Conservation (phyloP, 2,113 vertebrate genomes). For the Oceanites oceanicus region DNA sequence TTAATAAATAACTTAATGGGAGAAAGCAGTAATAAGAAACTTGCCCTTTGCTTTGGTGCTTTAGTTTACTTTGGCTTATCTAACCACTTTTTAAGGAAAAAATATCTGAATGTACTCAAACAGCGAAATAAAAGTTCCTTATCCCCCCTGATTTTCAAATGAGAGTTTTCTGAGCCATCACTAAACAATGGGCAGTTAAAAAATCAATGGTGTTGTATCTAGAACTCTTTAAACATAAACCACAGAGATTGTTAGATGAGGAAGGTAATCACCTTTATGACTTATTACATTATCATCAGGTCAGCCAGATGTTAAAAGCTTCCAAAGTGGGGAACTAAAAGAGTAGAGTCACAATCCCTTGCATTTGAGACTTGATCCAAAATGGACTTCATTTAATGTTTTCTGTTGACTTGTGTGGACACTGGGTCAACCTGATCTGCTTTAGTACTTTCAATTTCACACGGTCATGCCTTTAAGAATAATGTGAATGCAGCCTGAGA, state of each 20-base stretch:
- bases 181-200: not conserved
- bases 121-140: not conserved
- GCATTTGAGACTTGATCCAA: not conserved
- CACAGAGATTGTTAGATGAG: not conserved
- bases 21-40: not conserved
- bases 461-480: not conserved
- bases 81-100: not conserved
- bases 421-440: not conserved
- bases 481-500: not conserved
- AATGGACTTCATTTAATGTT: not conserved
- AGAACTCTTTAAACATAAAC: not conserved
- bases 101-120: not conserved
- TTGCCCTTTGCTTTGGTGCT: not conserved
- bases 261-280: not conserved
- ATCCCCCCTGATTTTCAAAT: not conserved
- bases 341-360: not conserved
- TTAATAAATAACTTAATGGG: not conserved
- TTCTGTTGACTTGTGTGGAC: not conserved
- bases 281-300: not conserved
- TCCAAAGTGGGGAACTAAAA: not conserved
- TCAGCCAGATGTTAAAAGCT: not conserved
- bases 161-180: not conserved
- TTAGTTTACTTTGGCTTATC: not conserved
- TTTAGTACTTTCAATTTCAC: slow-evolving; percentile 3
- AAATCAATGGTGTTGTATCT: not conserved